Conservation (phyloP, 2,113 vertebrate genomes). For the Oncorhynchus masou region DNA sequence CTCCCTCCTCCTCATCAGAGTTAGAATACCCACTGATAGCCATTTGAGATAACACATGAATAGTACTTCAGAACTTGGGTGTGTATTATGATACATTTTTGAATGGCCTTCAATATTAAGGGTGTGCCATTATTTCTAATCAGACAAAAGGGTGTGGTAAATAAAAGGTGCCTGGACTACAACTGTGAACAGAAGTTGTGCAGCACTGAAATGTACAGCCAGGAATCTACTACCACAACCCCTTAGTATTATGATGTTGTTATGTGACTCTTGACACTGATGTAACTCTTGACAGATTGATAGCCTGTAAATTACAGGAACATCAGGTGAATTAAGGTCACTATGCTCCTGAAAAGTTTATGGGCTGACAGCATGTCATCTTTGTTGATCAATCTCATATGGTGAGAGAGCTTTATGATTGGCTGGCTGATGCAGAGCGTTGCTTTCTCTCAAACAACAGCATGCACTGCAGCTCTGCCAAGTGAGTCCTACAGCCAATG, state of each 20-base stretch:
- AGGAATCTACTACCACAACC: not conserved
- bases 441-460: not conserved
- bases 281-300: not conserved
- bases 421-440: not conserved
- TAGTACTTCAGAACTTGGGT: not conserved
- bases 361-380: conserved; percentile 8
- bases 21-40: too few relatives aligned
- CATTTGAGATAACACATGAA: not conserved
- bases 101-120: not conserved
- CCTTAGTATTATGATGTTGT: not conserved
- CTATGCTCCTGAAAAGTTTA: conserved; percentile 8
- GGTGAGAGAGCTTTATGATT: conserved; percentile 6
- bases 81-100: not conserved
- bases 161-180: not conserved
- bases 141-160: not conserved
- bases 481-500: not conserved
- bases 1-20: too few relatives aligned
- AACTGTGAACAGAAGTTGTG: not conserved
- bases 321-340: conserved; percentile 11
- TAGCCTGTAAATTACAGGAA: not conserved
- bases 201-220: not conserved
- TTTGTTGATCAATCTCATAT: conserved; percentile 25
- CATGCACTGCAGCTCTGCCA: not conserved
- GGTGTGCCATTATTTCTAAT: not conserved
- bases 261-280: not conserved